Percentiles rank a stretch among this genome's conserved stretches.
phyloP scores from a whole-genome alignment of 2,797 vertebrate species.

The Oreonectes daqikongensis region DNA sequence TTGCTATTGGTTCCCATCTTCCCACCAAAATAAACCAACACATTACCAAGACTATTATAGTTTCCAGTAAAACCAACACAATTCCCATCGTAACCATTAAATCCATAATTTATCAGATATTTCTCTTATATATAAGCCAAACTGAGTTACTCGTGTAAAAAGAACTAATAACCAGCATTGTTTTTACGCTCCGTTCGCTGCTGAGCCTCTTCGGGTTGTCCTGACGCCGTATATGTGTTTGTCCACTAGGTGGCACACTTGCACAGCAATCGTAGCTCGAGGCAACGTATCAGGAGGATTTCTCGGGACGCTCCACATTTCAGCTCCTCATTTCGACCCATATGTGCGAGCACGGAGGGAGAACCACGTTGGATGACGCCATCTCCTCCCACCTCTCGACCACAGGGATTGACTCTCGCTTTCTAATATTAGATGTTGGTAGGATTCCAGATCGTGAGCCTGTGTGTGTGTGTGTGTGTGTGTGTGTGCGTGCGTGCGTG shows the following conservation, averaged over 20 bases:
- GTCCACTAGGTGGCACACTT: constrained; percentile 39
- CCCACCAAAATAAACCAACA: no score
- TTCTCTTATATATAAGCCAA: no score
- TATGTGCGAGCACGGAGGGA: not conserved
- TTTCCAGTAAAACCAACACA: no score
- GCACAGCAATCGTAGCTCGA: not conserved
- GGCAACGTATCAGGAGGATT: not conserved
- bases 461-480: constrained; percentile 10
- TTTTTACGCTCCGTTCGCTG: not conserved
- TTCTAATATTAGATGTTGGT: constrained; percentile 42
- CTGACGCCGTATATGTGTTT: not conserved
- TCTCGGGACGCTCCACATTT: not conserved
- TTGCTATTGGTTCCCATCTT: no score
- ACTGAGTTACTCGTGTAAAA: no score
- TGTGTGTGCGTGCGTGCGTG: constrained; percentile 5
- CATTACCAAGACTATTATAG: no score
- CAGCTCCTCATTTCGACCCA: not conserved
- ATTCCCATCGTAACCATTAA: no score
- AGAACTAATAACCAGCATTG: no score
- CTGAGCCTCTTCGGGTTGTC: not conserved
- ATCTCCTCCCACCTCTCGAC: constrained; percentile 21
- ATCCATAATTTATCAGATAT: no score
- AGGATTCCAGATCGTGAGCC: constrained; percentile 27
- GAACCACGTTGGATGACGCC: constrained; percentile 7
- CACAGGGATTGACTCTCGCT: constrained; percentile 25